Conservation (phyloP, 2,797 vertebrate species). For the Notolepis coatsorum region DNA sequence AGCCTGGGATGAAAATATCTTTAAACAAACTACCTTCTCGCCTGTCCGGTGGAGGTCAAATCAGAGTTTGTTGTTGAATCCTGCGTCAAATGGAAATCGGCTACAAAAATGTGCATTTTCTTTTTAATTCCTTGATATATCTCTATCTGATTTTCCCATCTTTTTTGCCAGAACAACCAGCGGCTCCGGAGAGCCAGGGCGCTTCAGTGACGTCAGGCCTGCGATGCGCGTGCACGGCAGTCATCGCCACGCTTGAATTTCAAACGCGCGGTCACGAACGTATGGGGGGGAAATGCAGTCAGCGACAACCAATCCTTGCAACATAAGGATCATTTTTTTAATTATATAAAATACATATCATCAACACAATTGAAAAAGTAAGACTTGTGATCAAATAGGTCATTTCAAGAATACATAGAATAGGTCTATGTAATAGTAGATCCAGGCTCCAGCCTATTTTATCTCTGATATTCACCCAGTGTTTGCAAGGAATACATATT, state of each 20-base stretch:
- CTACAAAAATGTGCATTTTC: conserved; percentile 45
- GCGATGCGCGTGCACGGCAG: conserved; percentile 70
- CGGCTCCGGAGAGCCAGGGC: conserved; percentile 80
- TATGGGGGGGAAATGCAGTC: not conserved
- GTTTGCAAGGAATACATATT: not conserved
- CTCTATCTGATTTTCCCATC: conserved; percentile 72
- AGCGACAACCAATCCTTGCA: not conserved
- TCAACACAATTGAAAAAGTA: not conserved
- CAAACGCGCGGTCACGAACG: conserved; percentile 63
- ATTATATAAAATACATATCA: not conserved
- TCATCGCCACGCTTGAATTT: conserved; percentile 76
- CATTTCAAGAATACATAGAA: not conserved
- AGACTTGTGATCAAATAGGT: not conserved
- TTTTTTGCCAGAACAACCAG: conserved; percentile 75
- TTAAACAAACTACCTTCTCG: conserved; percentile 65
- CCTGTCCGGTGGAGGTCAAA: conserved; percentile 42
- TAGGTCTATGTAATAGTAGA: not conserved
- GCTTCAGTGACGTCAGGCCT: conserved; percentile 84
- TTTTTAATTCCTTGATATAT: conserved; percentile 47
- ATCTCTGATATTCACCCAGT: not conserved
- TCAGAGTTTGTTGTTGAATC: conserved; percentile 30
- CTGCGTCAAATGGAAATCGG: conserved; percentile 17
- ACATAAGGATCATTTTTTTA: no score
- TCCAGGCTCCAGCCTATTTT: not conserved
- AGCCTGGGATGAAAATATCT: conserved; percentile 55